These are phyloP conservation scores for Pygmarrhopalites habei DNA, from an alignment of 1,140 invertebrate species.

Conservation along the genomic window DNA sequence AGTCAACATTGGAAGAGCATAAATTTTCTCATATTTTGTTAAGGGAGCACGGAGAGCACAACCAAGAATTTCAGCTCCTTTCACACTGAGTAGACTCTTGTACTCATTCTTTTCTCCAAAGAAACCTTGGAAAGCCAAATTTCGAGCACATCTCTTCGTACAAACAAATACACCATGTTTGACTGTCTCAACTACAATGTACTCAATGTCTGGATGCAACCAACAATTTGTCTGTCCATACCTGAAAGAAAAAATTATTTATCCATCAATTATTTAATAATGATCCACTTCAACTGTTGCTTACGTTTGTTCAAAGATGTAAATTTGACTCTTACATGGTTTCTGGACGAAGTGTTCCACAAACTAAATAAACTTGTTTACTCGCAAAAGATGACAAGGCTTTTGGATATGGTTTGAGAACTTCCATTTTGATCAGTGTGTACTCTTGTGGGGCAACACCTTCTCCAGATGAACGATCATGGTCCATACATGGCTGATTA, in stretches of 20 bases:
- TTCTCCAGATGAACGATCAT: slow-evolving; percentile 88
- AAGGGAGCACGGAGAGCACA: slow-evolving; percentile 73
- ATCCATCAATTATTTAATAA: not conserved
- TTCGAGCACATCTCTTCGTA: slow-evolving; percentile 77
- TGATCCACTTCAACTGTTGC: not conserved
- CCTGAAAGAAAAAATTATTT: slow-evolving; percentile 20
- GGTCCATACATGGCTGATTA: slow-evolving; percentile 99
- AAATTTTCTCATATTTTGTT: slow-evolving; percentile 72
- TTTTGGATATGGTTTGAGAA: slow-evolving; percentile 65
- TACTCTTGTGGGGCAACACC: slow-evolving; percentile 98
- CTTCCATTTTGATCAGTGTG: slow-evolving; percentile 90
- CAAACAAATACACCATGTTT: slow-evolving; percentile 78
- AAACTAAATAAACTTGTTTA: slow-evolving; percentile 69
- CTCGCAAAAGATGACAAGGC: slow-evolving; percentile 54
- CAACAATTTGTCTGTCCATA: slow-evolving; percentile 99
- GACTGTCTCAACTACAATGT: slow-evolving; percentile 70
- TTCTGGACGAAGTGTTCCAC: slow-evolving; percentile 95
- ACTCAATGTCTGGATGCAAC: slow-evolving; percentile 90
- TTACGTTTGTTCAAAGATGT: too few species aligned
- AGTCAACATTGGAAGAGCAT: slow-evolving; percentile 93
- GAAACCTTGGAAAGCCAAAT: slow-evolving; percentile 95
- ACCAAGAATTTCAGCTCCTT: slow-evolving; percentile 72
- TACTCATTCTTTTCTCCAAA: slow-evolving; percentile 55
- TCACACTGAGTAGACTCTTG: slow-evolving; percentile 56
- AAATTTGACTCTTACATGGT: slow-evolving; percentile 72